Evolutionary conservation across 2,113 vertebrate species (phyloP).

Genomic region (Mesocricetus auratus): DNA sequence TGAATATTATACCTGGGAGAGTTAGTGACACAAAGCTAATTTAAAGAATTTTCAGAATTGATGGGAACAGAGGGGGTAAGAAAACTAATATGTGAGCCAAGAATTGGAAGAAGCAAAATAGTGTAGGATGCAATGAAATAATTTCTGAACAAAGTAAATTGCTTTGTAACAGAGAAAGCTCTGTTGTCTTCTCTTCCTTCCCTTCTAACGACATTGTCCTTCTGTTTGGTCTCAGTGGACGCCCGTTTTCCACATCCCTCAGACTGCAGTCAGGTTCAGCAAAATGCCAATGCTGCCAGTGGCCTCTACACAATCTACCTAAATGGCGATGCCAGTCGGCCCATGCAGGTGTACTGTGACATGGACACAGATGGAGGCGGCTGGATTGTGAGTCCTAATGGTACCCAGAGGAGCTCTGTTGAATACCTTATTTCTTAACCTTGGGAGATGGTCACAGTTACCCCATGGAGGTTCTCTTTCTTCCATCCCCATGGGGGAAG

Average conservation of each 20-base stretch:
- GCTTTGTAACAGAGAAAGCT: neutral
- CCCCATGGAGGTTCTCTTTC: neutral
- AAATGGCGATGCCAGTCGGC: conserved; percentile 83
- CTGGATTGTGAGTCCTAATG: conserved; percentile 90
- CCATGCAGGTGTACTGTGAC: conserved; percentile 91
- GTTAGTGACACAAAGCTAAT: neutral
- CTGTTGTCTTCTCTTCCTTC: neutral
- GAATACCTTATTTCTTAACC: neutral
- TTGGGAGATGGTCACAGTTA: neutral
- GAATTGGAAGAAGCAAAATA: neutral
- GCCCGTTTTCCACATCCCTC: conserved; percentile 87
- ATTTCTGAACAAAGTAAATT: neutral
- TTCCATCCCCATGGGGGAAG: neutral
- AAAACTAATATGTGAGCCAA: neutral
- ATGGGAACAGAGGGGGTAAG: neutral
- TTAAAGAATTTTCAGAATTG: neutral
- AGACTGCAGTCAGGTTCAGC: conserved; percentile 92
- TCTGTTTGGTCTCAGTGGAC: conserved; percentile 81
- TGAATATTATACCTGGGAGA: neutral
- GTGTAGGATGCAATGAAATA: neutral
- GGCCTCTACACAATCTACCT: conserved; percentile 90
- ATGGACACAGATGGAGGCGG: conserved; percentile 92
- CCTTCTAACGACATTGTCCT: neutral
- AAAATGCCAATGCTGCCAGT: conserved; percentile 86
- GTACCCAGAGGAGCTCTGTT: neutral